Evolutionary conservation across 2,797 vertebrate genomes (phyloP), one percentile per base, ranked within the genome.

Genomic region (Mareca penelope): DNA sequence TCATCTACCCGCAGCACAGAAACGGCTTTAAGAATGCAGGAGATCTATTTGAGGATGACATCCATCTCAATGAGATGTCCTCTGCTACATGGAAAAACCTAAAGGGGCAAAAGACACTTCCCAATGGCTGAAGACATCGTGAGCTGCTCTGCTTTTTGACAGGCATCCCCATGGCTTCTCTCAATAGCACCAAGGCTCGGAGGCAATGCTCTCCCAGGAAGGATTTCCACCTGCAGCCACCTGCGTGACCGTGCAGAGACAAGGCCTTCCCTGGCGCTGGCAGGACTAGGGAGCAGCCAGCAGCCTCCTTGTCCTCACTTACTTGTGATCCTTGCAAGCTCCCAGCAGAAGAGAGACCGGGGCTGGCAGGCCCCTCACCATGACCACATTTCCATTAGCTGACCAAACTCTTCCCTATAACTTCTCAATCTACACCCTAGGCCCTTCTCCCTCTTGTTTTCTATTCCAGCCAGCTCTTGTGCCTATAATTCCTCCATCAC

Each of bases 91-190:
- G 31, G 11, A n/a, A 59, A 68, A 40, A 56, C 12, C 13, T 14
- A 5, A 10, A 1, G 3, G 16, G 23, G 4, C 40, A 0, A n/a
- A 15, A 83, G 40, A 52, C 6, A 23, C 22, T 80, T 63, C 29
- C 53, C 53, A 83, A 9, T 3, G n/a, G 40, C 63, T 61, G 68
- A 80, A 69, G 46, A 63, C 37, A n/a, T 3, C 6, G 15, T 21
- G 37, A 78, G 44, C 42, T 23, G 39, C 35, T 50, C 52, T 37
- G 44, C 59, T 10, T 59, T n/a, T 16, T 22, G 15, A 44, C 60
- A 69, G 61, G 44, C 24, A 46, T 12, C 26, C 22, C 21, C 52
- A 40, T 2, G 2, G 2, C 39, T 70, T 42, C 21, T 68, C 73
- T 63, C 65, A 29, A 3, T 56, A 63, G 52, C 6, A 18, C 18